phyloP scores from a whole-genome alignment of 2,888 invertebrate genomes.

The Ophion obscuratus region DNA sequence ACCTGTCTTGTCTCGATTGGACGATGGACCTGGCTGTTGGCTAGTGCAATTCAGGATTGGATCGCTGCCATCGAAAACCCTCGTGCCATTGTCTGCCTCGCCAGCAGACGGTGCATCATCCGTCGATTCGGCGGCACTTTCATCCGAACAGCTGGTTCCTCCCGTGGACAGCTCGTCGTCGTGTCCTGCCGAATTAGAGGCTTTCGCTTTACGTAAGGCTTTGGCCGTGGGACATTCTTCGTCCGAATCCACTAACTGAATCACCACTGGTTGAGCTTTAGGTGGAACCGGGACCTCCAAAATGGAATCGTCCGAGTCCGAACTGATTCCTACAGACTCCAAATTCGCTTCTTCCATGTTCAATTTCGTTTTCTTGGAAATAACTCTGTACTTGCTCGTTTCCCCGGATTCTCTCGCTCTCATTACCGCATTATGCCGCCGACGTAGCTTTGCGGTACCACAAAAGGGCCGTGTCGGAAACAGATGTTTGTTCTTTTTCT shows the following conservation, averaged over 20 bases:
- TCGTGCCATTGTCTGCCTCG: background rate
- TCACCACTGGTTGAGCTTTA: conserved; percentile 78
- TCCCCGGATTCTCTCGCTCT: conserved; percentile 11
- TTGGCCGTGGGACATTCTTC: background rate
- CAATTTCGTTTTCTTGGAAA: conserved; percentile 30
- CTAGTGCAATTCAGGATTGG: conserved; percentile 75
- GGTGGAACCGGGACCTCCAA: conserved; percentile 81
- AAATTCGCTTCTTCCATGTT: conserved; percentile 31
- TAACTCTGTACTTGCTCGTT: conserved; percentile 65
- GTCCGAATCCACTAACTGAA: conserved; percentile 76
- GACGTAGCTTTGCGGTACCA: background rate
- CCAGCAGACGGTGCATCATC: background rate
- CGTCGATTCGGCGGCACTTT: background rate
- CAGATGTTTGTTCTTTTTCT: conserved; percentile 4
- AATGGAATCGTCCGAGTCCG: conserved; percentile 79
- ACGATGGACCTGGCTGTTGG: conserved; percentile 68
- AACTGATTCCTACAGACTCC: conserved; percentile 57
- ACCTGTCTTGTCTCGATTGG: conserved; percentile 71
- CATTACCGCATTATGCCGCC: conserved; percentile 11
- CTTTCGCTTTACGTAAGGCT: too few species aligned
- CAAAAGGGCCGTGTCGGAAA: background rate
- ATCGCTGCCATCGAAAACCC: background rate
- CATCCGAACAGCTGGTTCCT: background rate
- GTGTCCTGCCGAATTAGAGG: too few species aligned
- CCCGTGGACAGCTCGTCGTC: background rate